Evolutionary conservation across 2,888 invertebrate genomes (phyloP), one percentile per base, ranked within the genome.

Genomic region (Chironomus riparius): DNA sequence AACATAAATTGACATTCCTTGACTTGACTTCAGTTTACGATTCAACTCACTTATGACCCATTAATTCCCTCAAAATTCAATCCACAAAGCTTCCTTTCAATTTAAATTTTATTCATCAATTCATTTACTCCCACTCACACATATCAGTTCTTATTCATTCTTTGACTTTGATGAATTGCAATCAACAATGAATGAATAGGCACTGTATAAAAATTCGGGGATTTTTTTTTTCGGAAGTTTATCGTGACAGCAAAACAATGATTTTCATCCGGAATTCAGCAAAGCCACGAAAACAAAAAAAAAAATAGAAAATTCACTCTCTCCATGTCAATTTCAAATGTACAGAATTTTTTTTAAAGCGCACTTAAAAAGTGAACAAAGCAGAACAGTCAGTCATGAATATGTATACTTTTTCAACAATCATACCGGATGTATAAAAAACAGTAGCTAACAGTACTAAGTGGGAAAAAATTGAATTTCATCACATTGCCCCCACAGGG

Each of bases 131-230:
- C 5, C 50, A n/a, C 50, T 50, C 50, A 15, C 28, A n/a, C 50
- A n/a, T 13, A 50, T 15, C 50, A 50, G 4, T n/a, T 50, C 10
- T 50, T 15, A 50, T 50, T 15, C 62, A 65, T 65, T 65, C 6
- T 13, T 10, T 65, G 62, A 65, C 62, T 65, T 65, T 65, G 62
- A 65, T 65, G 62, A 21, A 65, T 65, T 65, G 62, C 62, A 24
- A 24, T 18, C 10, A 50, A 10, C n/a, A 50, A 50, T 50, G 50
- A 50, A 50, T 15, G 50, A 50, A 50, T 15, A 15, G 50, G 15
- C 50, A 50, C 15, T 15, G 15, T n/a, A 15, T 15, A 15, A 50
- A 15, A 48, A 50, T 15, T 50, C 12, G 62, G 28, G 28, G 4
- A 24, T 24, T 24, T 24, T 24, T 24, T 24, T 24, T 24, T 24